A percentile compares a stretch with the other conserved stretches of the same genome.
These are phyloP conservation scores for Acipenser transmontanus DNA, from an alignment of 2,797 vertebrate genomes.

Conservation along the genomic window DNA sequence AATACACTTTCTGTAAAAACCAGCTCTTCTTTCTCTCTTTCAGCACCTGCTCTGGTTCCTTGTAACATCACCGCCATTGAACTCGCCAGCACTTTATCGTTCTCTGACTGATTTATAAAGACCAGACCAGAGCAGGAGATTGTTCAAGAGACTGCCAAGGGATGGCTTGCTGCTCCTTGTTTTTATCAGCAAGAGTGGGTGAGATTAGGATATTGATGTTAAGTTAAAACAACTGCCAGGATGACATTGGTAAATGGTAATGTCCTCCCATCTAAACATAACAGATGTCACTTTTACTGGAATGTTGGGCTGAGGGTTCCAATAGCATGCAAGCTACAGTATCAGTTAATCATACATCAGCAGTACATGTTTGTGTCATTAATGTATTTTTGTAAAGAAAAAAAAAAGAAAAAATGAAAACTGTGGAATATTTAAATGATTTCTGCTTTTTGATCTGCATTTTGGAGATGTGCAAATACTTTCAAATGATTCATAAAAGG, in stretches of 20 bases:
- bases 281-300: slow-evolving; percentile 13
- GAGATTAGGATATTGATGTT: slow-evolving; percentile 12
- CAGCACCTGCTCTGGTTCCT: slow-evolving; percentile 61
- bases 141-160: background rate
- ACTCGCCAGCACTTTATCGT: slow-evolving; percentile 47
- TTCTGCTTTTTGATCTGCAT: background rate
- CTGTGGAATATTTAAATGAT: no score
- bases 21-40: slow-evolving; percentile 45
- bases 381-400: background rate
- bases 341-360: no score
- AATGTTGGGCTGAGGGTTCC: slow-evolving; percentile 12
- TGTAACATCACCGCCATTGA: slow-evolving; percentile 51
- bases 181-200: slow-evolving; percentile 10
- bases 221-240: slow-evolving; percentile 20
- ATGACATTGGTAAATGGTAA: slow-evolving; percentile 14
- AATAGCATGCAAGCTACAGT: slow-evolving; percentile 14
- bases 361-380: no score
- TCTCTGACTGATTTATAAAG: slow-evolving; percentile 37
- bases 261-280: slow-evolving; percentile 18
- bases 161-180: slow-evolving; percentile 9
- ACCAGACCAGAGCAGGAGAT: slow-evolving; percentile 34
- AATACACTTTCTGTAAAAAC: background rate
- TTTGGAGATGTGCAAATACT: slow-evolving; percentile 1
- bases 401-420: no score
- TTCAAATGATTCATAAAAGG: slow-evolving; percentile 2